phyloP scores from a whole-genome alignment of 2,113 vertebrate genomes.

The Neoarius graeffei region DNA sequence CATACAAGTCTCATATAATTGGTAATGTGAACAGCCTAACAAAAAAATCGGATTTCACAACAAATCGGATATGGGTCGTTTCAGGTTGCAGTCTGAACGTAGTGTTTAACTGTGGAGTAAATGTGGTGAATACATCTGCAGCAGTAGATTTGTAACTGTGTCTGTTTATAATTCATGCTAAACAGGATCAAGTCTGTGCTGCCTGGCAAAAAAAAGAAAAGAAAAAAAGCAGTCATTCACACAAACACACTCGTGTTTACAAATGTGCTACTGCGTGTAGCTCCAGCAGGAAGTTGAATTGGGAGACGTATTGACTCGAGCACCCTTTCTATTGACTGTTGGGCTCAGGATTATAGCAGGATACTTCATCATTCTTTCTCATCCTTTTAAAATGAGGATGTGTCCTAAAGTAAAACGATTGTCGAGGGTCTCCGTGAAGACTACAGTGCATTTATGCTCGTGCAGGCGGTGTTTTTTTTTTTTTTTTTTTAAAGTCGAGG shows the following conservation, averaged over 20 bases:
- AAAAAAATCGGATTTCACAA: too few relatives aligned
- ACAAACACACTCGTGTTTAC: not conserved
- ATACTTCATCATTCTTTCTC: not conserved
- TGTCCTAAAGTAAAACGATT: not conserved
- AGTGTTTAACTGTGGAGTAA: not conserved
- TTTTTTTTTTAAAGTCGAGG: not conserved
- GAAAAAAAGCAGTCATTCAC: not conserved
- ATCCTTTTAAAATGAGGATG: not conserved
- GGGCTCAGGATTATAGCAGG: not conserved
- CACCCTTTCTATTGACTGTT: not conserved
- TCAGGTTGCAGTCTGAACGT: too few relatives aligned
- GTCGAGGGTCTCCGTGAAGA: not conserved
- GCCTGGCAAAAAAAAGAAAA: not conserved
- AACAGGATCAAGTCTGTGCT: not conserved
- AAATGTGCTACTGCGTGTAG: not conserved
- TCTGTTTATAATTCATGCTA: not conserved
- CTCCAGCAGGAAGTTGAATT: not conserved
- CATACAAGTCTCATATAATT: too few relatives aligned
- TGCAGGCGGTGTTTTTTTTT: not conserved
- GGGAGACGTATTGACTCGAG: not conserved
- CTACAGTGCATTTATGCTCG: not conserved
- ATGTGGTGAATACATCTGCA: not conserved
- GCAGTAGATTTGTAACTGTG: not conserved
- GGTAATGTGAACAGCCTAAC: too few relatives aligned
- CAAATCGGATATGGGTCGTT: too few relatives aligned